Evolutionary conservation across 2,797 vertebrate species (phyloP).

Genomic region (Pipistrellus pipistrellus): DNA sequence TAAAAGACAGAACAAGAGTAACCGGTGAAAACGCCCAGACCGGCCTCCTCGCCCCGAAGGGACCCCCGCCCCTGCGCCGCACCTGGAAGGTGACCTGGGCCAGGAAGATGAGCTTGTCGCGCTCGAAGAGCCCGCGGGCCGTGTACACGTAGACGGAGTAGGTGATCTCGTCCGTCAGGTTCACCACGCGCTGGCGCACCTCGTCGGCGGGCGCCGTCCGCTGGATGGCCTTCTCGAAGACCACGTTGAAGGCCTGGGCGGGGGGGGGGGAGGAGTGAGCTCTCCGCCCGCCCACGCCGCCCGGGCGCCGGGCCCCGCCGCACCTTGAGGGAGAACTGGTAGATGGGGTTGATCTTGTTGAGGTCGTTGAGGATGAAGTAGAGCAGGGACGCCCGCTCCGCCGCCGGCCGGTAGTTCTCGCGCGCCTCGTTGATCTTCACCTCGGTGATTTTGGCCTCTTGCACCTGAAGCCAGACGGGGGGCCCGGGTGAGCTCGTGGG

Average conservation of each 20-base stretch:
- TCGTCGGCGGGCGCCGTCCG: constrained; percentile 64
- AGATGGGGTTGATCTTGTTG: constrained; percentile 90
- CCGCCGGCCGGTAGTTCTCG: constrained; percentile 87
- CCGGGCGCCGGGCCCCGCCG: too few species aligned
- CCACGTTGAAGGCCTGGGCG: constrained; percentile 87
- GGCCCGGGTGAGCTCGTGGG: neutral
- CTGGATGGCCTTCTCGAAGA: constrained; percentile 89
- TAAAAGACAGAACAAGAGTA: too few species aligned
- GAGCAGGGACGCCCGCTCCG: constrained; percentile 86
- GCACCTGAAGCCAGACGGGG: constrained; percentile 80
- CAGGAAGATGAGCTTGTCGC: constrained; percentile 90
- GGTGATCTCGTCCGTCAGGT: constrained; percentile 89
- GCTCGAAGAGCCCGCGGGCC: constrained; percentile 88
- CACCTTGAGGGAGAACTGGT: constrained; percentile 91
- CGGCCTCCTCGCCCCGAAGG: neutral
- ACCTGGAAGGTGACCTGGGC: constrained; percentile 90
- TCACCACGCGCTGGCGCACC: constrained; percentile 83
- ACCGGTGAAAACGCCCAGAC: neutral
- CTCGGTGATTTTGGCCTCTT: constrained; percentile 88
- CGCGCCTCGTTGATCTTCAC: constrained; percentile 86
- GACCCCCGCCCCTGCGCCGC: neutral
- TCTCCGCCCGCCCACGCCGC: fast-evolving
- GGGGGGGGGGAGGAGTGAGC: fast-evolving
- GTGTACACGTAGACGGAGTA: constrained; percentile 87
- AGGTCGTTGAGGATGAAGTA: constrained; percentile 90